Percentiles rank a stretch among this genome's conserved stretches.
Conservation (phyloP, 2,113 vertebrate genomes). For the Pomatorhinus ruficollis region DNA sequence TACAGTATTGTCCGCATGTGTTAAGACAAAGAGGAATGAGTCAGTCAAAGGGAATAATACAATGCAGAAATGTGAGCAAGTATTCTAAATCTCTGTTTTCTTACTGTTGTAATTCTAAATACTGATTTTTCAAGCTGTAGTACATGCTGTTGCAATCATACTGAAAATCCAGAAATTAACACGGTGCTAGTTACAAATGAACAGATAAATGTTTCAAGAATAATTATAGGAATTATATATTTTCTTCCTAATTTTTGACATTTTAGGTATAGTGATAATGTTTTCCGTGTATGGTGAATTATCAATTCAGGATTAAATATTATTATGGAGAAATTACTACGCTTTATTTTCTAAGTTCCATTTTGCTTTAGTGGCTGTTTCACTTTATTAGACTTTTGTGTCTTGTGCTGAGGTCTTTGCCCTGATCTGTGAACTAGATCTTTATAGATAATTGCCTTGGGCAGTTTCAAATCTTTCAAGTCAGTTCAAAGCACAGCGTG, state of each 20-base stretch:
- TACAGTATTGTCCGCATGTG: background rate
- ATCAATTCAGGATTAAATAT: background rate
- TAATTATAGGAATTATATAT: background rate
- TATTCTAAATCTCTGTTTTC: background rate
- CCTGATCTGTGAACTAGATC: background rate
- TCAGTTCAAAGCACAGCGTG: background rate
- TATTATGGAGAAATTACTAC: background rate
- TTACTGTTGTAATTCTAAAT: background rate
- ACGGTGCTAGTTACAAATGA: background rate
- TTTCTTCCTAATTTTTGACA: background rate
- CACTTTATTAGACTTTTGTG: background rate
- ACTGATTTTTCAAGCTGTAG: background rate
- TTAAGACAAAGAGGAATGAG: background rate
- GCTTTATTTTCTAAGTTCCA: background rate
- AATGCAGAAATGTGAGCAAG: background rate
- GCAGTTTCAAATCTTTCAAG: conserved; percentile 44
- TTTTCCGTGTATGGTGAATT: background rate
- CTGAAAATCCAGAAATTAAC: background rate
- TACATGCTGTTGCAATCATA: background rate
- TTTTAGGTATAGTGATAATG: background rate
- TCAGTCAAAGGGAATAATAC: background rate
- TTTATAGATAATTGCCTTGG: background rate
- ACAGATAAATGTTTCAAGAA: background rate
- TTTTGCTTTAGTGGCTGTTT: background rate
- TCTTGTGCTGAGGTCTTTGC: background rate